Base-by-base conservation (phyloP, 1,140 invertebrate genomes). In the Lordiphosa mommai region DNA sequence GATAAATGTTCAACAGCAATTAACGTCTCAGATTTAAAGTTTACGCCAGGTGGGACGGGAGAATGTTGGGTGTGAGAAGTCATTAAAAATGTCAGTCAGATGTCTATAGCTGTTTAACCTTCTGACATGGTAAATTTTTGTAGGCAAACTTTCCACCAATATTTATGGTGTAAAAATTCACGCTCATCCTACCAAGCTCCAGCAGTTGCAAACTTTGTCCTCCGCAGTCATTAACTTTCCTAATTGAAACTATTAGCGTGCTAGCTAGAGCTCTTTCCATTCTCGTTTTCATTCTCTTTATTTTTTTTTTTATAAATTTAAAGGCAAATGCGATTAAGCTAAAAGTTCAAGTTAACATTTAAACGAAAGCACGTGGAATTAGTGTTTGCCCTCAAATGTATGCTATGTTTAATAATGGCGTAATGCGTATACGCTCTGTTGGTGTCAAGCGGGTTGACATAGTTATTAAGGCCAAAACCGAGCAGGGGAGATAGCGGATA, bases 91-190 rank as follows among this genome's bases (percentile, higher is more conserved):
- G 58, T 47, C 30, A 44, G 13, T 9, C 13, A 44, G 30, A 12
- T 17, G 10, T n/a, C n/a, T 14, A 9, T n/a, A 37, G 51, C 8
- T 20, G 34, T 9, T 33, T 41, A 16, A 36, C 14, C 27, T 9
- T 14, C 29, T 10, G 34, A 20, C 27, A 14, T 20, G 20, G 16
- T 17, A 23, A 16, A 23, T 27, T 27, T 20, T 27, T 27, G 23
- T 46, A 16, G 12, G 36, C 23, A 46, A 56, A 61, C 32, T 32
- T 38, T 55, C 44, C 37, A 37, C 53, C 57, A 63, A 72, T 79
- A 77, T 61, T 67, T 79, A 72, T 68, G 72, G 68, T 77, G 73
- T 73, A 57, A 73, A 80, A 77, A 80, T 60, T 77, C 69, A 72
- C 73, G 74, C 73, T 59, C 32, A 7, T 2, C 30, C 17, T 16